Base-by-base conservation (phyloP, 2,113 vertebrate species). In the Odobenus rosmarus region DNA sequence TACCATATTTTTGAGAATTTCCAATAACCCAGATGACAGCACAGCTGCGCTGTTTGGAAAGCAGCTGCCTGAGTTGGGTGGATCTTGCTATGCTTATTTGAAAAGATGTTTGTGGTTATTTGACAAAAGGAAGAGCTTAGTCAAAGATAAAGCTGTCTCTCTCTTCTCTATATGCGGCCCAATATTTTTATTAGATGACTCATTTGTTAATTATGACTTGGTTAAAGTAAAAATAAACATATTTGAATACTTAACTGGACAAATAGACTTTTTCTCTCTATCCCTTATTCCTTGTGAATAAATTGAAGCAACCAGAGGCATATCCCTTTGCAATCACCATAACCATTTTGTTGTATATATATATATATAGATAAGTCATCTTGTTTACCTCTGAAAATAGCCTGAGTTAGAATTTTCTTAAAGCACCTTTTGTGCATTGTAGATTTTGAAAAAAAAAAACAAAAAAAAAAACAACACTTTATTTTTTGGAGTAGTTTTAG, bases 71-170 rank as follows among this genome's bases (percentile, higher is more conserved):
- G 64, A 85, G 36, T 5, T 5, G 87, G 77, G 15, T 84, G 88
- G 42, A 16, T 89, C n/a, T 88, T 94, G 51, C 81, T 53, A 94
- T 82, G 90, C 21, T 85, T 92, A 84, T 93, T 96, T 69, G 46
- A 95, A 93, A 96, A 79, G 11, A 88, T 71, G 26, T 88, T 95
- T 93, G 57, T 83, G 55, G 61, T 93, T 92, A 80, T 97, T 95
- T 89, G 83, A 95, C 71, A 62, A 91, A 95, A 81, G 31, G 26
- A 95, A 84, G 83, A 93, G 31, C 46, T 97, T 95, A 85, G 84
- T 87, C 31, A 86, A 93, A 57, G 53, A 62, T 53, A 94, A 86
- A 53, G 3, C 36, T 93, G 36, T 83, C n/a, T 87, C 57, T 95
- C 31, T 10, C 39, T 93, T 92, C 28, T 69, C 26, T 89, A 10